Percentiles rank a stretch among this genome's conserved stretches.
Evolutionary conservation across 2,888 invertebrate genomes (phyloP).

Genomic region (Aphidoletes aphidimyza): DNA sequence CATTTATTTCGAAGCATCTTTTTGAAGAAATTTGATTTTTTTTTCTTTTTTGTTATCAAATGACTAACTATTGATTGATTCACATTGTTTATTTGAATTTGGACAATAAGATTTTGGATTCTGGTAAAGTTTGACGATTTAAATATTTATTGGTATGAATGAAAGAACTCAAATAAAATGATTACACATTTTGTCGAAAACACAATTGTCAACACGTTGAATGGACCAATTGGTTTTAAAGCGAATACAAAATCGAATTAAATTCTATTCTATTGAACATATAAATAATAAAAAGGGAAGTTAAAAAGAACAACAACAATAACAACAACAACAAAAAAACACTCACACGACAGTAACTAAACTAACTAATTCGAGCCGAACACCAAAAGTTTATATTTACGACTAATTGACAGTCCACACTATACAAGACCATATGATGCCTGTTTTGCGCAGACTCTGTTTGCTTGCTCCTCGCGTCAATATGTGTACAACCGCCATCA

Average conservation of each 20-base stretch:
- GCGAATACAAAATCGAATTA: background rate
- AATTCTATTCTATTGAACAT: background rate
- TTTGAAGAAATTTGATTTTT: no score
- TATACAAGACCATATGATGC: slow-evolving; percentile 51
- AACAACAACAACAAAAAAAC: background rate
- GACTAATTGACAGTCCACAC: slow-evolving; percentile 40
- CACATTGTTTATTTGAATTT: no score
- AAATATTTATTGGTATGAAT: background rate
- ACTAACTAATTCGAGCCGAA: slow-evolving; percentile 51
- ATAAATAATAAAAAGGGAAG: background rate
- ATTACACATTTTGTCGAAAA: background rate
- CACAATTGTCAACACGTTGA: no score
- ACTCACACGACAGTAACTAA: slow-evolving; percentile 51
- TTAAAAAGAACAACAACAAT: background rate
- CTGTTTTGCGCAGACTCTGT: slow-evolving; percentile 53
- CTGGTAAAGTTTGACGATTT: no score
- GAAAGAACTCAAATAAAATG: background rate
- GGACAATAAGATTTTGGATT: no score
- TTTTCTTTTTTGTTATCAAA: no score
- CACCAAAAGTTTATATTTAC: slow-evolving; percentile 53
- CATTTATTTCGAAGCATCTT: no score
- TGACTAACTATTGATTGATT: no score
- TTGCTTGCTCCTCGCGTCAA: background rate
- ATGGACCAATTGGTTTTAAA: background rate
- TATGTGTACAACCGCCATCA: background rate